Base-by-base conservation (phyloP, 2,797 vertebrate species). In the Scolopax rusticola region DNA sequence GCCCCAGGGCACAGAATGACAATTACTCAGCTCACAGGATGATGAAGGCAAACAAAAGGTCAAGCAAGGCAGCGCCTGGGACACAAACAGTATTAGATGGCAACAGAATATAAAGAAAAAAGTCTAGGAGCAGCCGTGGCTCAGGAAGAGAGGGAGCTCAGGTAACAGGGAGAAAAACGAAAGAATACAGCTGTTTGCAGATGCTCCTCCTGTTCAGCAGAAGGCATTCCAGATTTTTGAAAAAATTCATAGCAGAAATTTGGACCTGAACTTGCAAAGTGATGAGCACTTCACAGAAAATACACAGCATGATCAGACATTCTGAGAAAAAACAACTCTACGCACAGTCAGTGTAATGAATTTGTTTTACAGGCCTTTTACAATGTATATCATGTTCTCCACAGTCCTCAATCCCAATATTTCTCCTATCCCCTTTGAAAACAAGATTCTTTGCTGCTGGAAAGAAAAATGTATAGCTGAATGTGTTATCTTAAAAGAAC, bases 21-120 rank as follows among this genome's bases (percentile, higher is more conserved):
- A 91, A 76, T 63, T 91, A 91, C 16, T 90, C 19, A 25, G 75
- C 7, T 2, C 20, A 65, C 40, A 65, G 38, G 64, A 87, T 43
- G 56, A 93, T 30, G 68, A 96, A 74, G 67, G 73, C 64, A 97
- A 95, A 92, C 2, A 4, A 90, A 91, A 95, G 94, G 89, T 89
- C 84, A 92, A 84, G 48, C 59, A 92, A 91, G 81, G 88, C 47
- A 88, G 59, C 64, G 80, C 65, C 51, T 76, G 2, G 0, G 5
- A 81, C 71, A 82, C 77, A 73, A 89, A 69, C 65, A 86, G 28
- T 32, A 86, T 24, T 80, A 64, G 28, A 47, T 2, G 53, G 81
- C 45, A 84, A 82, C 18, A 85, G 75, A 95, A 57, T 43, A 74
- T 18, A 38, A 78, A 78, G 28, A 79, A 61, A 64, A 75, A 74